Evolutionary conservation across 92 coral and sea anemone genomes (phyloP), one percentile per base, ranked within the genome.

Genomic region (Blastomussa wellsi): DNA sequence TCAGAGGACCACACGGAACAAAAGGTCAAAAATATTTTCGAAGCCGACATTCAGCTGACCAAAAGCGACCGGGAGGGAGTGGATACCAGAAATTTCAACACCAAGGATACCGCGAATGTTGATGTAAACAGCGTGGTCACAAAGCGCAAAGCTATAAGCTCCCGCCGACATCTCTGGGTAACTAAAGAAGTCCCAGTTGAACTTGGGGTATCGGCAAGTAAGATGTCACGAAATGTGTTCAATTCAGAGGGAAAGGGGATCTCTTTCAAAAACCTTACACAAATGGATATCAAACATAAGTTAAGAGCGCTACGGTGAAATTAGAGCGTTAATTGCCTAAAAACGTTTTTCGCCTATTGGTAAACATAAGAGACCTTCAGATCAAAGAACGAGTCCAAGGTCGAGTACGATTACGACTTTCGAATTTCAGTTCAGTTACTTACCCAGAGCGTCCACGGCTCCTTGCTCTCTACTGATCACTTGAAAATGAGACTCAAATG

Each of bases 41-140:
- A 93, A 80, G 92, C 91, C 11, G 97, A 93, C 87, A 91, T 93
- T 68, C 65, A 72, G 73, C 71, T 93, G 79, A 86, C 94, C 51
- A 32, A 85, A 20, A 77, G 90, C 36, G 89, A 86, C 41, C 72
- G 59, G 29, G 88, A 55, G 22, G 64, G 79, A 5, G 97, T 93
- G 74, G 93, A 91, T 71, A 82, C 87, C 44, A 78, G 81, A 14
- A 36, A 72, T 24, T 72, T 87, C 5, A 86, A 82, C 65, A 59
- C 84, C 22, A 52, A 74, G 5, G 92, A 89, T 15, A 83, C 62
- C 6, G 96, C 94, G 8, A 85, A 89, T n/a, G 89, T 91, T 9
- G 89, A 91, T 44, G 84, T 93, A 0, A 82, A 91, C 20, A 72
- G 82, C 32, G 74, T 93, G 16, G 76, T 82, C 2, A 38, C 88